A percentile compares a stretch with the other conserved stretches of the same genome.
Conservation (phyloP, 2,113 vertebrate genomes). For the Chionomys nivalis region DNA sequence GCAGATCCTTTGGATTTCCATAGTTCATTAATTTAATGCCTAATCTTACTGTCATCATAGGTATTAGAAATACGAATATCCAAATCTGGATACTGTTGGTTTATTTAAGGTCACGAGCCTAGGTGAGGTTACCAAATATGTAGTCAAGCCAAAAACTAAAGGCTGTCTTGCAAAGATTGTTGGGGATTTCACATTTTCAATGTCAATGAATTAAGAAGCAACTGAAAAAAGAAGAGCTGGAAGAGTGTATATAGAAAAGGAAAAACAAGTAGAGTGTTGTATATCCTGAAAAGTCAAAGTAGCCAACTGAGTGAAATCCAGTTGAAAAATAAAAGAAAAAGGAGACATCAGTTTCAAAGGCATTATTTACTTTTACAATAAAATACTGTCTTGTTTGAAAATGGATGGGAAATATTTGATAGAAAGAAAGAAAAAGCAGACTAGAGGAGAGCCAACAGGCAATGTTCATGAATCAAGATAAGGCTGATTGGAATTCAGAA, state of each 20-base stretch:
- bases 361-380: neutral
- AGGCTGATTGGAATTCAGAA: neutral
- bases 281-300: neutral
- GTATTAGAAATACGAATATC: neutral
- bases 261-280: neutral
- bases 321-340: neutral
- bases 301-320: neutral
- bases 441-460: neutral
- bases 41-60: neutral
- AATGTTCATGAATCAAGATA: neutral
- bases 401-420: neutral
- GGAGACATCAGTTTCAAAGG: neutral
- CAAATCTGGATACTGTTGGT: slow-evolving; percentile 35
- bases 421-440: neutral
- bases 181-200: neutral
- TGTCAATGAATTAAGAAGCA: neutral
- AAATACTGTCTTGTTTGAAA: neutral
- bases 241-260: neutral
- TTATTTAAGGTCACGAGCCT: slow-evolving; percentile 32
- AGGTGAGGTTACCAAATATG: slow-evolving; percentile 41
- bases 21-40: neutral
- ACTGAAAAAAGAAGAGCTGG: neutral
- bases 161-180: neutral
- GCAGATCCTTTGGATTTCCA: neutral
- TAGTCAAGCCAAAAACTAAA: neutral